These are phyloP conservation scores for Nasonia longicornis DNA, from an alignment of 1,140 invertebrate genomes.

Conservation along the genomic window DNA sequence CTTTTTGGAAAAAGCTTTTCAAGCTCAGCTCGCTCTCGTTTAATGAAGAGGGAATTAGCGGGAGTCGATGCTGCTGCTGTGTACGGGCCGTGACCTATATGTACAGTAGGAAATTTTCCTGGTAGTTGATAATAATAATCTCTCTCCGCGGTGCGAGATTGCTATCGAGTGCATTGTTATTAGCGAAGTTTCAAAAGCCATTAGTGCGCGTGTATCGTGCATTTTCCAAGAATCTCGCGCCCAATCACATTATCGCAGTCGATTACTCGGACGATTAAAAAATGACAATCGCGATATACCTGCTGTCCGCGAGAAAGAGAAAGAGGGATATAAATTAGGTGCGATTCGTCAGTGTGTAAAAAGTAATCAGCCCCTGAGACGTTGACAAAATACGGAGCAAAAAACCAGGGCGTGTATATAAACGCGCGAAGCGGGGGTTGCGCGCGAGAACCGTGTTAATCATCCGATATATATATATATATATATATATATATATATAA, in stretches of 20 bases:
- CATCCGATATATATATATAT: constrained; percentile 13
- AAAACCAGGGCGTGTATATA: constrained; percentile 24
- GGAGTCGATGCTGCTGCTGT: background rate
- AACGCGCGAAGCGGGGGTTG: background rate
- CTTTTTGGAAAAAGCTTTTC: background rate
- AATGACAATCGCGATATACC: constrained; percentile 9
- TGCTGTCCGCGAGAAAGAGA: background rate
- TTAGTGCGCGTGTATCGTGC: background rate
- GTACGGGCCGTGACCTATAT: background rate
- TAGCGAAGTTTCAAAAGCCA: background rate
- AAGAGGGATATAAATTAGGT: constrained; percentile 31
- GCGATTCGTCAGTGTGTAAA: constrained; percentile 38
- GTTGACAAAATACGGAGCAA: constrained; percentile 40
- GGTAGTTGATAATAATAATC: background rate
- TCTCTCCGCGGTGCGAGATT: background rate
- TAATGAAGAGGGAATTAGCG: background rate
- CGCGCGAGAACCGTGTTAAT: constrained; percentile 33
- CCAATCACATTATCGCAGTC: background rate
- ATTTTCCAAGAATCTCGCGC: no score
- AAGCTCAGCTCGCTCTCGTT: background rate
- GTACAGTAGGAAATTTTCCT: no score
- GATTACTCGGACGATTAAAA: constrained; percentile 27
- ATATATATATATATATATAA: background rate
- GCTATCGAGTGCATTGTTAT: background rate
- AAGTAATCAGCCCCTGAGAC: constrained; percentile 41